Evolutionary conservation across 2,888 invertebrate genomes (phyloP), one percentile per base, ranked within the genome.

Genomic region (Lottia gigantea): DNA sequence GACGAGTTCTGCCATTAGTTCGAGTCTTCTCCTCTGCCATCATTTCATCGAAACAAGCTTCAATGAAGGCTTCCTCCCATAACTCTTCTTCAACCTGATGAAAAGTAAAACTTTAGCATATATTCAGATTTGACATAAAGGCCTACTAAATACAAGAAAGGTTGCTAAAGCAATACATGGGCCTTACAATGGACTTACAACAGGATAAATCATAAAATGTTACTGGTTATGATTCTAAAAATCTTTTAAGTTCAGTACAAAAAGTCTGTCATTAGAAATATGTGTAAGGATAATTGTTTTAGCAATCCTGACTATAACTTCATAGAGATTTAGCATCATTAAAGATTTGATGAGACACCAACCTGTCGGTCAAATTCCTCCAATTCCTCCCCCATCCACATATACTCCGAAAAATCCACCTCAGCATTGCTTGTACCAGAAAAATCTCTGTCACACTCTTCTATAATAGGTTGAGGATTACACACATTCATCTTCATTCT

Each of bases 361-460:
- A 95, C 95, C 92, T 95, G 94, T 88, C 94, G 94, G 84, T 96
- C 95, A 86, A 95, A 95, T 85, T 95, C 95, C 83, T 96, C 96
- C 84, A 95, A 94, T 83, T 95, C 96, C 23, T 83, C 84, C 31
- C 77, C 82, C 95, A 96, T 96, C 96, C 96, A 96, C 91, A 95
- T 92, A 86, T 95, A 95, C 84, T 96, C 95, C 0, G 94, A 93
- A 87, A 95, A 96, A 89, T 95, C 95, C 61, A 81, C 78, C 55
- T 75, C 81, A 64, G 72, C 46, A 68, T 62, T 63, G 63, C 61
- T n/a, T 77, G 78, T 15, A 75, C 71, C 49, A 75, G 75, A 6
- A 74, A 72, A n/a, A 76, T 71, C 23, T 74, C 67, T 62, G 74
- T 74, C 46, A 69, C 80, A 78, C n/a, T 76, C 76, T 23, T 80